Evolutionary conservation across 2,888 invertebrate species (phyloP), one percentile per base, ranked within the genome.

Genomic region (Caenorhabditis zanzibari): DNA sequence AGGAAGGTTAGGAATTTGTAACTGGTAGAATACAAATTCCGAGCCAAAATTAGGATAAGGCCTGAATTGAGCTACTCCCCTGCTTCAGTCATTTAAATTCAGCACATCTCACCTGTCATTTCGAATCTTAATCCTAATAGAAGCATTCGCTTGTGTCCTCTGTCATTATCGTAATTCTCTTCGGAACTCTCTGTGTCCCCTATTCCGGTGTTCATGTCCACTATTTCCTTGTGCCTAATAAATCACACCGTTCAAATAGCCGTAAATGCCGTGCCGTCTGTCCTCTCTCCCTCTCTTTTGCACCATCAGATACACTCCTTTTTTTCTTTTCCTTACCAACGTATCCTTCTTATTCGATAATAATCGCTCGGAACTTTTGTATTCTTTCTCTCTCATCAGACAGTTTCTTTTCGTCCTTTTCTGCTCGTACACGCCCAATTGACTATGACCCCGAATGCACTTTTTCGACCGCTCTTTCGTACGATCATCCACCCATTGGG

Each of bases 391-490:
- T 56, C 52, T 44, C 35, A 28, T 44, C 54, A 22, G 28, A 61
- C 68, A 49, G 61, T 76, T 16, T 32, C 32, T 24, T 32, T 41
- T 41, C 35, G 16, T 49, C 61, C 24, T 38, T 56, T 28, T 56
- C 69, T 72, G 71, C 71, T 81, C 76, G 56, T 38, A 64, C 58
- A 76, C 82, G 76, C 71, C 72, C 72, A 71, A 77, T 77, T 77
- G 52, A 54, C 69, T 52, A 35, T 77, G 77, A 77, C 77, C 77
- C 77, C 76, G 61, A 59, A 59, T 77, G 77, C 77, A 77, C 77
- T 77, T 77, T 77, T 69, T 77, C 49, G 35, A 14, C 49, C 35
- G 7, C 22, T 49, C 3, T 58, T 32, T 75, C 64, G 63, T 75
- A 26, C 66, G 35, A 73, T 73, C n/a, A 47, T 35, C 44, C 24